Evolutionary conservation across 2,888 invertebrate genomes (phyloP), one percentile per base, ranked within the genome.

Genomic region (Emmelina monodactyla): DNA sequence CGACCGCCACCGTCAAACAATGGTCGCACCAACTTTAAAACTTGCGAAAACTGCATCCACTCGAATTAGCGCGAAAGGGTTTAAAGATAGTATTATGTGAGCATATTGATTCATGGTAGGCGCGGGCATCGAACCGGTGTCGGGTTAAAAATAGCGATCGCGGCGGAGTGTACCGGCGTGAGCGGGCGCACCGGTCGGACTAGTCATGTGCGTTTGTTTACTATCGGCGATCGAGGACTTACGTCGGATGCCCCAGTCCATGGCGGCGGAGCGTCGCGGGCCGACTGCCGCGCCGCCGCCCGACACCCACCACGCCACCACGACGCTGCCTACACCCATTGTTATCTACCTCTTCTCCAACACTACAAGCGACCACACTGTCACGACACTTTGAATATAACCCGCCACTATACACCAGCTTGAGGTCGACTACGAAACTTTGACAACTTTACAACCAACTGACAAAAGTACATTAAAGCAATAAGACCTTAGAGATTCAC

Each of bases 191-290:
- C 76, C 69, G 65, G 66, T 72, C 58, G 43, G 54, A 48, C 50
- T 55, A 47, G 60, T 57, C 78, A 75, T 78, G 76, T 78, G 76
- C 70, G 73, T 78, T 76, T 79, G 78, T 79, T 79, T 79, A 79
- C 78, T 69, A 76, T 72, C 68, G 29, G 14, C 5, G 9, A 5
- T 19, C 5, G 12, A 14, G 29, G 14, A 79, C 79, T 79, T 76
- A 79, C 79, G 79, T 53, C 78, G 79, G 58, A 79, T 73, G 69
- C 79, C 79, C 79, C 79, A 79, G 62, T 79, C 78, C 79, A 79
- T 42, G 48, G 48, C 44, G 43, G 49, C 47, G 47, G 16, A 48
- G 32, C 59, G 62, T 60, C 62, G 63, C 72, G 69, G 71, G 67
- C 50, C 69, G 67, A 79, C 78, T 79, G 79, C 71, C 73, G 76